Evolutionary conservation across 37 sponge, comb jelly and placozoan genomes (phyloP).

Genomic region (Chondrosia reniformis): DNA sequence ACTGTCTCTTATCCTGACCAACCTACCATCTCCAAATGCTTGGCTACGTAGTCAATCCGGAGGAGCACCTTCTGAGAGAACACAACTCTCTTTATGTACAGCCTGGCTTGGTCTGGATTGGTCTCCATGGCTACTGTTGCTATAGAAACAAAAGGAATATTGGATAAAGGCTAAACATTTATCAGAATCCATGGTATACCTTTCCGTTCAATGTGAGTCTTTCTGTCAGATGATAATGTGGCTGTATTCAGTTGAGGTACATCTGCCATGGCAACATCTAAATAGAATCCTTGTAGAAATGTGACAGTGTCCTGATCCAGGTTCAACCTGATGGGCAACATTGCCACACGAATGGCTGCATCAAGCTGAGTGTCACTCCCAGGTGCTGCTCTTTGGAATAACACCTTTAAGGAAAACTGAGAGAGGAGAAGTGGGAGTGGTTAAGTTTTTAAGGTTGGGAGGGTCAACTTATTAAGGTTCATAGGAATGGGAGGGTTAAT

Average conservation of each 20-base stretch:
- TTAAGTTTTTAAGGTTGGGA: background rate
- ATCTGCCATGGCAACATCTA: constrained; percentile 28
- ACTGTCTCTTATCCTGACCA: too few species aligned
- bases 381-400: constrained; percentile 63
- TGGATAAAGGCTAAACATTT: too few species aligned
- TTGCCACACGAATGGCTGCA: constrained; percentile 61
- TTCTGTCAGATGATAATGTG: too few species aligned
- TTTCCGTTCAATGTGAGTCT: too few species aligned
- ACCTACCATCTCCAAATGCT: constrained; percentile 68
- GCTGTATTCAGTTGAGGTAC: too few species aligned
- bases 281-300: constrained; percentile 78
- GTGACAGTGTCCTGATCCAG: constrained; percentile 90
- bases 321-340: constrained; percentile 87
- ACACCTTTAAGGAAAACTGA: constrained; percentile 72
- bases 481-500: background rate
- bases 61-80: constrained; percentile 91
- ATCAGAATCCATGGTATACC: too few species aligned
- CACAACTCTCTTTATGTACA: constrained; percentile 58
- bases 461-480: background rate
- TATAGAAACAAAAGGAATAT: too few species aligned
- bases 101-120: too few species aligned
- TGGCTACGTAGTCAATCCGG: constrained; percentile 88
- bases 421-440: constrained; percentile 1
- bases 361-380: constrained; percentile 38
- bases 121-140: too few species aligned